Evolutionary conservation across 2,888 invertebrate species (phyloP), one percentile per base, ranked within the genome.

Genomic region (Alloplasta piceator): DNA sequence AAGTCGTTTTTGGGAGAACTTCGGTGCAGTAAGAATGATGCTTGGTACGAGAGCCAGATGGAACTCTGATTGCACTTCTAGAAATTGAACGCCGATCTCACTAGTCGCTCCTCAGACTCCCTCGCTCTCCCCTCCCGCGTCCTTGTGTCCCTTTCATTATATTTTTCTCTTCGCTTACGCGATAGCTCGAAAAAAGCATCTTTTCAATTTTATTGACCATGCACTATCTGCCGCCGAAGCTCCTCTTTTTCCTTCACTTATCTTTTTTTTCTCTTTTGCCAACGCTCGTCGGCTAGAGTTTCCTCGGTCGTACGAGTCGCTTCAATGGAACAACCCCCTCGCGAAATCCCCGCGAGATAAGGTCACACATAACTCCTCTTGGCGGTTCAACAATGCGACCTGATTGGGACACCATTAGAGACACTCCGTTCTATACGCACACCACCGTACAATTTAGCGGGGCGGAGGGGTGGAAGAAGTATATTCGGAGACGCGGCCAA

Each of bases 391-490:
- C 80, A 80, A 80, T 80, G 77, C 63, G 6, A 16, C 6, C 64
- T 81, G 81, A 81, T 81, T 81, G 74, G 50, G 36, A 70, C 60
- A 61, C 66, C 70, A 71, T 81, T 60, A 60, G 41, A 41, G 16
- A 43, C 36, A 26, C 50, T 41, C 39, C 41, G 39, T 36, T 50
- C 58, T 26, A 26, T 26, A 3, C 26, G 3, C 26, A 26, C 26
- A 26, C 26, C 26, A 26, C 26, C 26, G 60, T 41, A 76, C 52
- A 68, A 61, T 61, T 9, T 10, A 26, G n/a, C 56, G 60, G 36
- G 12, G 70, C 43, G 39, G 16, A 50, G 26, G 26, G 26, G 26
- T 26, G 26, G 26, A 26, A 26, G 26, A 78, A 55, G 48, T 61
- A 63, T 26, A 26, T 26, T 16, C 60, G 64, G 16, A 16, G 52